Evolutionary conservation across 1,140 invertebrate species (phyloP).

Genomic region (Scaptomyza pallida): DNA sequence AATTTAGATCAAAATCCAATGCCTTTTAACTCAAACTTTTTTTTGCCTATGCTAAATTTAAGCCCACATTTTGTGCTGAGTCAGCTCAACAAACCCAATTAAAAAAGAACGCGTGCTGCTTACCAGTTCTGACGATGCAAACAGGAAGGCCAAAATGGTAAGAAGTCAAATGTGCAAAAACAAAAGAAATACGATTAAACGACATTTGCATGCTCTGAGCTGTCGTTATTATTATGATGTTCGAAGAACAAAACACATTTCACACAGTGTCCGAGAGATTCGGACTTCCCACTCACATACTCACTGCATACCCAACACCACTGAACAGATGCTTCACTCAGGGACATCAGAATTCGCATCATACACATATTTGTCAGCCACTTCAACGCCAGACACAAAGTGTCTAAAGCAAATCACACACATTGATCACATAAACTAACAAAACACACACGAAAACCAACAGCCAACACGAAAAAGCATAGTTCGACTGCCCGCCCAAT

Average conservation of each 20-base stretch:
- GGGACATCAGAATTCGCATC: constrained; percentile 16
- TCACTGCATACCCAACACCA: not conserved
- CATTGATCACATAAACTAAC: constrained; percentile 53
- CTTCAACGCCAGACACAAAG: constrained; percentile 35
- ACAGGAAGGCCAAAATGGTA: constrained; percentile 35
- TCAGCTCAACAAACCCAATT: constrained; percentile 38
- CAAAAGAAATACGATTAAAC: constrained; percentile 15
- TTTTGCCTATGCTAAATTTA: not conserved
- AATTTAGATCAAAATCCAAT: not conserved
- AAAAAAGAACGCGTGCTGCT: constrained; percentile 18
- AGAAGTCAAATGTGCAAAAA: constrained; percentile 10
- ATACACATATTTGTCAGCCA: constrained; percentile 58
- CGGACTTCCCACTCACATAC: not conserved
- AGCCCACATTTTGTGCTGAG: constrained; percentile 25
- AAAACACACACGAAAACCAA: constrained; percentile 24
- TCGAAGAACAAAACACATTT: constrained; percentile 1
- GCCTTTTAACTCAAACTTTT: no score
- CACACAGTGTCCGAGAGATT: constrained; percentile 1
- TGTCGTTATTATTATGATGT: constrained; percentile 12
- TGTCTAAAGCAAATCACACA: constrained; percentile 44
- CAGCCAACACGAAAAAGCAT: constrained; percentile 8
- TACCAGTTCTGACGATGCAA: constrained; percentile 20
- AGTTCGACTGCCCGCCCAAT: constrained; percentile 32
- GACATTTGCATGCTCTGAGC: constrained; percentile 36
- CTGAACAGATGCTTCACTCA: constrained; percentile 5